Conservation (phyloP, 2,888 invertebrate genomes). For the Cerastis rubricosa region DNA sequence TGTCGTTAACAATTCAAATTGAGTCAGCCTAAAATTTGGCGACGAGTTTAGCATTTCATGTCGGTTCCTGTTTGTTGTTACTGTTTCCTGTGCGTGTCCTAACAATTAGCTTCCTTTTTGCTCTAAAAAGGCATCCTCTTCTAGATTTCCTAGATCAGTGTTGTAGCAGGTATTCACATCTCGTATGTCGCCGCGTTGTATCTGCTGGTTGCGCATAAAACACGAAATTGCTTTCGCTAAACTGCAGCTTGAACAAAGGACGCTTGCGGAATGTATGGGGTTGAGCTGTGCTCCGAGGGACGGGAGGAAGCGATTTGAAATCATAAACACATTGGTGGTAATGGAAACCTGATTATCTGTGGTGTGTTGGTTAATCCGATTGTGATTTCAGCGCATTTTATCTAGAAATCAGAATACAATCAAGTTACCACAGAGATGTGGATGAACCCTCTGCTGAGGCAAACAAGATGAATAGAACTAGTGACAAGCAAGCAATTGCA, state of each 20-base stretch:
- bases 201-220: slow-evolving; percentile 82
- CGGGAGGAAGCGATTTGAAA: not conserved
- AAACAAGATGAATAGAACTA: not conserved
- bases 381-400: not conserved
- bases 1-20: no score
- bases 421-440: not conserved
- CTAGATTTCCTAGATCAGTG: slow-evolving; percentile 50
- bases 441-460: not conserved
- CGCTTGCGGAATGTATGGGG: slow-evolving; percentile 74
- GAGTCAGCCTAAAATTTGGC: no score
- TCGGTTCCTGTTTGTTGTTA: no score
- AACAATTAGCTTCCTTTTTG: no score
- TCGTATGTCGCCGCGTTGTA: slow-evolving; percentile 67
- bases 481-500: not conserved
- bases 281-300: slow-evolving; percentile 59
- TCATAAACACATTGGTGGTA: not conserved
- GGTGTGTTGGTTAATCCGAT: not conserved
- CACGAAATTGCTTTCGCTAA: slow-evolving; percentile 86
- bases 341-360: not conserved
- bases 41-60: no score
- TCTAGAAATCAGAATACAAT: not conserved
- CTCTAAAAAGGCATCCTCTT: slow-evolving; percentile 13
- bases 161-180: slow-evolving; percentile 59
- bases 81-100: no score
- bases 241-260: slow-evolving; percentile 84